Conservation (phyloP, 2,797 vertebrate species). For the Brotula barbata region DNA sequence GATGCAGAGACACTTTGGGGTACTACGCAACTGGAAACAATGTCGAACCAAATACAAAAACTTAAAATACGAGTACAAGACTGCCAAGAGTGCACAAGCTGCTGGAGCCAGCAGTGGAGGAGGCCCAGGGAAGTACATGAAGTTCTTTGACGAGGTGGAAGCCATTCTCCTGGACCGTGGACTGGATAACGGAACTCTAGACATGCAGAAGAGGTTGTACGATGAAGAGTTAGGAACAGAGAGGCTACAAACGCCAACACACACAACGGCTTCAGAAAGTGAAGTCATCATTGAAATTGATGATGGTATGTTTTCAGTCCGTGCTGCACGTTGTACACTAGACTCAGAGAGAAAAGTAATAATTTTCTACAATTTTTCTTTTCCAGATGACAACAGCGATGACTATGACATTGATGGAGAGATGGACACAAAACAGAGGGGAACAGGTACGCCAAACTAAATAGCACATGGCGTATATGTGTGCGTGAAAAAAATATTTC, state of each 20-base stretch:
- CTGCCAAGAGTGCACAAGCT: constrained; percentile 79
- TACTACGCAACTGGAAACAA: constrained; percentile 91
- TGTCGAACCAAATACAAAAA: constrained; percentile 94
- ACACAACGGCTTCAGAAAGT: constrained; percentile 44
- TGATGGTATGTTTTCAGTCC: constrained; percentile 67
- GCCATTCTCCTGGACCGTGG: constrained; percentile 83
- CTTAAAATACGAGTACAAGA: constrained; percentile 91
- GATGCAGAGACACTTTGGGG: constrained; percentile 85
- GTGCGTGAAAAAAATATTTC: not conserved
- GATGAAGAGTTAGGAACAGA: constrained; percentile 45
- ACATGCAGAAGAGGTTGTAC: constrained; percentile 58
- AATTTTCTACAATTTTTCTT: not conserved
- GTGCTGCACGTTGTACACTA: not conserved
- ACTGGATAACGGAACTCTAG: constrained; percentile 62
- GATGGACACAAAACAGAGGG: constrained; percentile 61
- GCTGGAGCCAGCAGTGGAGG: constrained; percentile 65
- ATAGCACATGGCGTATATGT: not conserved
- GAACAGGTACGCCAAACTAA: constrained; percentile 39
- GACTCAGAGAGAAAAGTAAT: not conserved
- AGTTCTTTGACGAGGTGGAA: constrained; percentile 89
- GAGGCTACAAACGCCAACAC: constrained; percentile 35
- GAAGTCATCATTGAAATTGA: constrained; percentile 79
- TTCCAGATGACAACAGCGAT: constrained; percentile 73
- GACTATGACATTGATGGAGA: constrained; percentile 66
- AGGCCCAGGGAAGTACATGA: constrained; percentile 84